Evolutionary conservation across 2,113 vertebrate species (phyloP).

Genomic region (Struthidea cinerea): DNA sequence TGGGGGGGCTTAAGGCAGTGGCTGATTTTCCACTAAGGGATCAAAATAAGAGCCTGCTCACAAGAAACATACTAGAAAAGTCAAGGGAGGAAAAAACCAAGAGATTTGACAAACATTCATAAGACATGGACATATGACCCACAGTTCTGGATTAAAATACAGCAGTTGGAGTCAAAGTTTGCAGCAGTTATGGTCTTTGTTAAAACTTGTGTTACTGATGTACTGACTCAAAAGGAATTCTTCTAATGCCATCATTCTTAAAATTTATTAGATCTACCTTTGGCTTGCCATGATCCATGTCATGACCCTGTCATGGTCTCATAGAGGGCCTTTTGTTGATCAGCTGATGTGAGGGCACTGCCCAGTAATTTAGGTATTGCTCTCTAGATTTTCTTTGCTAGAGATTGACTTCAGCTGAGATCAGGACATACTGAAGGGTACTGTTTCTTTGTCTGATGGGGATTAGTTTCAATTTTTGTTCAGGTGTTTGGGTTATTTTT

Average conservation of each 20-base stretch:
- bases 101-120: background rate
- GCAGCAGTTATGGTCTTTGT: background rate
- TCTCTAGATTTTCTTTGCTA: background rate
- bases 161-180: background rate
- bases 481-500: background rate
- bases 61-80: background rate
- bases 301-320: background rate
- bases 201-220: background rate
- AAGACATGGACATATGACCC: background rate
- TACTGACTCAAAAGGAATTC: background rate
- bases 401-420: background rate
- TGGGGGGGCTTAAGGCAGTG: background rate
- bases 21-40: background rate
- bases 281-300: background rate
- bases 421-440: background rate
- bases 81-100: background rate
- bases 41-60: background rate
- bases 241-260: background rate
- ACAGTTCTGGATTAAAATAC: background rate
- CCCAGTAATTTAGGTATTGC: background rate
- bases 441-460: background rate
- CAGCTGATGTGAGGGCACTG: background rate
- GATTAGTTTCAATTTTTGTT: background rate
- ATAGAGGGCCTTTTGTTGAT: background rate
- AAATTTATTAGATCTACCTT: background rate